Evolutionary conservation across 2,888 invertebrate species (phyloP).

Genomic region (Aleiodes testaceus): DNA sequence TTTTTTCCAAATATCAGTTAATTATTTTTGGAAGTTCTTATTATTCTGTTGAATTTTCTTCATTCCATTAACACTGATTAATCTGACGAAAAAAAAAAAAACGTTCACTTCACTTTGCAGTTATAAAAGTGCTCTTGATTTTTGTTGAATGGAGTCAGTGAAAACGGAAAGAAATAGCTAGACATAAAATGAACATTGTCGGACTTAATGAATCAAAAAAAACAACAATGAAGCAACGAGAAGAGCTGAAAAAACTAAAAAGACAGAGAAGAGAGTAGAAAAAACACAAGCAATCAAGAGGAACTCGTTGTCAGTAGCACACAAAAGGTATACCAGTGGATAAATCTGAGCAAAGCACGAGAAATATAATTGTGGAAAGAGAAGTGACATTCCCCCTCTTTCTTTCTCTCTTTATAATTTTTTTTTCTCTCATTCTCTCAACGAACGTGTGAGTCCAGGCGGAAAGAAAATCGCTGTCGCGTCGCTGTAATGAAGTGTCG

Average conservation of each 20-base stretch:
- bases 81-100: no score
- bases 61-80: no score
- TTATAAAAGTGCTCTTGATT: no score
- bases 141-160: not conserved
- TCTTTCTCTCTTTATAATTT: slow-evolving; percentile 26
- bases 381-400: slow-evolving; percentile 34
- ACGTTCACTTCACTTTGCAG: no score
- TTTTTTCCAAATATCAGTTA: no score
- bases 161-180: slow-evolving; percentile 11
- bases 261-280: slow-evolving; percentile 29
- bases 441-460: slow-evolving; percentile 40
- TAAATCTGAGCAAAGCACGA: slow-evolving; percentile 16
- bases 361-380: slow-evolving; percentile 43
- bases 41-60: no score
- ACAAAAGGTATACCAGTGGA: slow-evolving; percentile 16
- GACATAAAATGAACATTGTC: slow-evolving; percentile 23
- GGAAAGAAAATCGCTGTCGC: slow-evolving; percentile 44
- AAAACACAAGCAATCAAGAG: slow-evolving; percentile 46
- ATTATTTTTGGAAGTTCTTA: no score
- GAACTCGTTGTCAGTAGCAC: slow-evolving; percentile 46
- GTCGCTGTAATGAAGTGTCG: slow-evolving; percentile 53
- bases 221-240: slow-evolving; percentile 8
- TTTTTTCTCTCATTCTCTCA: slow-evolving; percentile 18
- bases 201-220: slow-evolving; percentile 29
- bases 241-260: slow-evolving; percentile 38